Percentiles rank a stretch among this genome's conserved stretches.
Evolutionary conservation across 2,797 vertebrate genomes (phyloP).

Genomic region (Glossophaga mutica): DNA sequence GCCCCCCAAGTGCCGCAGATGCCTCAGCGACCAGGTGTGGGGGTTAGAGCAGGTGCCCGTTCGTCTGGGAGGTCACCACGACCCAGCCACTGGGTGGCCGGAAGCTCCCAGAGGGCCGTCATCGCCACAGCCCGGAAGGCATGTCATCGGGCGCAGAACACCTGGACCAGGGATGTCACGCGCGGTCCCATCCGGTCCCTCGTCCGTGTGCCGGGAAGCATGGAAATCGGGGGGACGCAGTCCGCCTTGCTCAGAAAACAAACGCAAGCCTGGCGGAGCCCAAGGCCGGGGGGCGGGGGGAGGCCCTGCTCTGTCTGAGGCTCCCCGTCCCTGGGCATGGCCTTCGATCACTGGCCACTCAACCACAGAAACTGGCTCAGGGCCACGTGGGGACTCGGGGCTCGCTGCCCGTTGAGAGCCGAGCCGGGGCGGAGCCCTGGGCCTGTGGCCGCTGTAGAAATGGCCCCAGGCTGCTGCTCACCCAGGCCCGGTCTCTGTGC

Average conservation of each 20-base stretch:
- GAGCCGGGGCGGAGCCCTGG: neutral
- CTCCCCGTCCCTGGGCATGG: no score
- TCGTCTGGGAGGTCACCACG: neutral
- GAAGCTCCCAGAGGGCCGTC: neutral
- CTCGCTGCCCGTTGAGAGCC: neutral
- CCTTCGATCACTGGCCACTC: neutral
- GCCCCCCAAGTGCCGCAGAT: neutral
- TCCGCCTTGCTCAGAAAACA: neutral
- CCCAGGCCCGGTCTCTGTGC: accelerated
- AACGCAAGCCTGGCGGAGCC: neutral
- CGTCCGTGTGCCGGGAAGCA: neutral
- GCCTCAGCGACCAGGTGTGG: neutral
- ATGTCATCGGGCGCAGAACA: accelerated
- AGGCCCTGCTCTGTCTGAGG: neutral
- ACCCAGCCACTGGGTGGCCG: no score
- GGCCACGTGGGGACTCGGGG: accelerated
- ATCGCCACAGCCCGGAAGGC: accelerated
- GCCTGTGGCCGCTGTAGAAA: neutral
- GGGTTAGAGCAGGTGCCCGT: neutral
- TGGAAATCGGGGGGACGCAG: neutral
- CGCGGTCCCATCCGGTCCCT: neutral
- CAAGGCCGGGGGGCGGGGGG: accelerated
- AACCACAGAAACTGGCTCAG: accelerated
- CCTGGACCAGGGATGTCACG: neutral
- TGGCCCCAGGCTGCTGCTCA: accelerated